These are phyloP conservation scores for Poecilia picta DNA, from an alignment of 2,797 vertebrate species.

Conservation along the genomic window DNA sequence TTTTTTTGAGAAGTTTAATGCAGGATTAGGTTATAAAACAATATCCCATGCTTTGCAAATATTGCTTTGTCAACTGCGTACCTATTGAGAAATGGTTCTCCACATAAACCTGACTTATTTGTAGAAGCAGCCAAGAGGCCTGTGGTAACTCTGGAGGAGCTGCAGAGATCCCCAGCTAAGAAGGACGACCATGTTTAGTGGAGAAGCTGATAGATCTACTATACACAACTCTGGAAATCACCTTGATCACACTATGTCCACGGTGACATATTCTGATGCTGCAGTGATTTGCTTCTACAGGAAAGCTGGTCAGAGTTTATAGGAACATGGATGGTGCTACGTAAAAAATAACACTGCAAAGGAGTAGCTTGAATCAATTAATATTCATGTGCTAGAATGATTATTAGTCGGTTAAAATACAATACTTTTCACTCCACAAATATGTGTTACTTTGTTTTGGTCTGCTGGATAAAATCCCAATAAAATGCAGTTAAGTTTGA, in stretches of 20 bases:
- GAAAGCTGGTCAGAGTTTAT: background rate
- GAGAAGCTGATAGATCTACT: background rate
- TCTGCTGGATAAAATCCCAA: background rate
- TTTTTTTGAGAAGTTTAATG: no score
- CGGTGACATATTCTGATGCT: background rate
- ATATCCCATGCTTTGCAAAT: background rate
- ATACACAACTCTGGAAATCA: background rate
- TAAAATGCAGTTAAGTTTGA: background rate
- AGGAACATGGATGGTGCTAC: background rate
- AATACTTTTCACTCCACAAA: background rate
- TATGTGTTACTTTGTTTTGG: background rate
- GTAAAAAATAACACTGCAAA: no score
- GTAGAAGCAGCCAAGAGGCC: background rate
- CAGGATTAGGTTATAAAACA: background rate
- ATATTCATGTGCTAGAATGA: background rate
- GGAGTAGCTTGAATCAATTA: no score
- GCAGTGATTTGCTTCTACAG: background rate
- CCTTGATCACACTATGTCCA: background rate
- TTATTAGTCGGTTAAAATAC: no score
- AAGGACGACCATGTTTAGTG: background rate
- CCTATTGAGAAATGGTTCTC: background rate
- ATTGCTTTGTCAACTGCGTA: background rate
- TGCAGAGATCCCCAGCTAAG: background rate
- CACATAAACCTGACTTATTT: background rate
- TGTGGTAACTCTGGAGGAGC: background rate